Evolutionary conservation across 1,140 invertebrate genomes (phyloP).

Genomic region (Drosophila dunni): DNA sequence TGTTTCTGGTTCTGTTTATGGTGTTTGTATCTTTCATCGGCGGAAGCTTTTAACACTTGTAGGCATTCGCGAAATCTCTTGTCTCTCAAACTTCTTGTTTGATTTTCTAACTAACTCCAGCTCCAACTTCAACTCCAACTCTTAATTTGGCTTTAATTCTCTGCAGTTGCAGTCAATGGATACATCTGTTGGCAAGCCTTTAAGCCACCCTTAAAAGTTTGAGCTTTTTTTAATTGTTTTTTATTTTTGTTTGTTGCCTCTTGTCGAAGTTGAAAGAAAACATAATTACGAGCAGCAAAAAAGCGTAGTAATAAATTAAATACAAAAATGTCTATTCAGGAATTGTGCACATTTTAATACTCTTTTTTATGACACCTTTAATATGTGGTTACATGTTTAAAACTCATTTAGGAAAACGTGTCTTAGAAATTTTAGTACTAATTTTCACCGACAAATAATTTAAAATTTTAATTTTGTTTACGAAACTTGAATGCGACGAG

Average conservation of each 20-base stretch:
- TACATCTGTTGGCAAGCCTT: slow-evolving; percentile 19
- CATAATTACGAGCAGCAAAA: slow-evolving; percentile 41
- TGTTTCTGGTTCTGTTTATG: slow-evolving; percentile 4
- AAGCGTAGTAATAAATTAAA: too few relatives aligned
- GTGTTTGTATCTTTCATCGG: not conserved
- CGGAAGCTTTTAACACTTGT: slow-evolving; percentile 36
- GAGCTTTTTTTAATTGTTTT: slow-evolving; percentile 20
- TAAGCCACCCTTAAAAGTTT: slow-evolving; percentile 24
- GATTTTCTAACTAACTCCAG: not conserved
- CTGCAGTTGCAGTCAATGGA: not conserved
- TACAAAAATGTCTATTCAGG: not conserved
- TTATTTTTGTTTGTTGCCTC: slow-evolving; percentile 24
- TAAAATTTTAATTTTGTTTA: too few relatives aligned
- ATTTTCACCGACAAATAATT: too few relatives aligned
- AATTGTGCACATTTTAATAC: not conserved
- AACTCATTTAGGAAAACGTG: not conserved
- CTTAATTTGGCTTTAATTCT: not conserved
- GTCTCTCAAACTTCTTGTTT: not conserved
- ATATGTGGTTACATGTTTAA: not conserved
- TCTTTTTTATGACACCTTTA: not conserved
- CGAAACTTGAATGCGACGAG: too few relatives aligned
- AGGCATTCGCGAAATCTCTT: slow-evolving; percentile 20
- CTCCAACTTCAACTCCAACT: not conserved
- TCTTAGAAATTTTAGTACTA: too few relatives aligned
- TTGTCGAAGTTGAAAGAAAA: slow-evolving; percentile 48